Evolutionary conservation across 2,888 invertebrate genomes (phyloP), one percentile per base, ranked within the genome.

Genomic region (Taphrorychus bicolor): DNA sequence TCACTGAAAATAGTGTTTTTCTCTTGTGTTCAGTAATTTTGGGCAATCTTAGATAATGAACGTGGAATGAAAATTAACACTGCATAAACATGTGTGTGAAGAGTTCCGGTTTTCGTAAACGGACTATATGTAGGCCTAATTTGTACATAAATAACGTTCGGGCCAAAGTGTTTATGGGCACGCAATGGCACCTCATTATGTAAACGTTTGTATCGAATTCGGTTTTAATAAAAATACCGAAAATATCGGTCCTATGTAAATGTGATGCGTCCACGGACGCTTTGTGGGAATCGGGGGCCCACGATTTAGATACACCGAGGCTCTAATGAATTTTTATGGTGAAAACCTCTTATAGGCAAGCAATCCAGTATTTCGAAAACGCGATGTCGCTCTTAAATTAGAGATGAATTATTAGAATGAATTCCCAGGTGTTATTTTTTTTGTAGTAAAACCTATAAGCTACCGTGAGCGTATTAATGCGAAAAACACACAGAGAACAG

Each of bases 221-320:
- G 45, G 41, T 58, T 58, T 58, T 58, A 58, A 48, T 48, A 58
- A 58, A 58, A 58, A 58, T 58, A 58, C 48, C 24, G 18, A 58
- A 23, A 42, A 21, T 58, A 58, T 58, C 48, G 45, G 16, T 19
- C 9, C 23, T 22, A 57, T 57, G 48, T 48, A 48, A 48, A 48
- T 48, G 11, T 48, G 9, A 48, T 48, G 48, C 48, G 48, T 19
- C 48, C 3, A 48, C 16, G 17, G 48, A 9, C 48, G 48, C n/a
- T 48, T 48, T 48, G 48, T 19, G 16, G 48, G 48, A 48, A 48
- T 48, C 19, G 19, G 48, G 19, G 22, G 19, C 22, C 18, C 19
- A 52, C 52, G 22, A 21, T 52, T 52, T 22, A 52, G 52, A 52
- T 22, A 18, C 9, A 22, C 16, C 5, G 22, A 7, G 22, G 19